Evolutionary conservation across 2,888 invertebrate genomes (phyloP).

Genomic region (Trissolcus brochymenae): DNA sequence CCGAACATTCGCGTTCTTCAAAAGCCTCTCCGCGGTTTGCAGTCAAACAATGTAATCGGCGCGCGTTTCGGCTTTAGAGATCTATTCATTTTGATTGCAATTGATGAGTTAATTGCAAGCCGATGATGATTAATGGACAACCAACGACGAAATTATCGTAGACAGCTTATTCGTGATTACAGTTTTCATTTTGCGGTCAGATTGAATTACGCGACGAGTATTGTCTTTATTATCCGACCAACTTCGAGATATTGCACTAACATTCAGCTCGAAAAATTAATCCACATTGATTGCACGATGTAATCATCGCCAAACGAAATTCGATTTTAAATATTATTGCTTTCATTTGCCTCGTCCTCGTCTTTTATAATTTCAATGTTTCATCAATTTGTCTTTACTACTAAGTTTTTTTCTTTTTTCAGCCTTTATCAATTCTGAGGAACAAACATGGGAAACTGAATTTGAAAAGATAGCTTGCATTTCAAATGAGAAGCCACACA

Average conservation of each 20-base stretch:
- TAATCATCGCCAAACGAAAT: not conserved
- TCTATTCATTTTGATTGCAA: conserved; percentile 7
- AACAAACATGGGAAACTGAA: too few species aligned
- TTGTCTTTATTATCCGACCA: conserved; percentile 9
- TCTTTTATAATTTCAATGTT: too few species aligned
- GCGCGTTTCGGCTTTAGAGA: conserved; percentile 13
- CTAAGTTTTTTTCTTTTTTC: too few species aligned
- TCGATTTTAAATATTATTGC: not conserved
- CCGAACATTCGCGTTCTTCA: not conserved
- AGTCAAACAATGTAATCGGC: not conserved
- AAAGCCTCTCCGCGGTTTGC: conserved; percentile 1
- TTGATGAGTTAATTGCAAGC: conserved; percentile 18
- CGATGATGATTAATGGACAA: conserved; percentile 14
- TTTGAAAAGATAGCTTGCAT: too few species aligned
- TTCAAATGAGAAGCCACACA: too few species aligned
- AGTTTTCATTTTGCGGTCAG: conserved; percentile 6
- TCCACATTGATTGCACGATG: not conserved
- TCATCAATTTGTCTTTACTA: too few species aligned
- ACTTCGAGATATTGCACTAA: not conserved
- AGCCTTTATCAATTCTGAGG: too few species aligned
- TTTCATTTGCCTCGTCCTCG: not conserved
- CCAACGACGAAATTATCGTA: conserved; percentile 13
- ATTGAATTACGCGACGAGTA: not conserved
- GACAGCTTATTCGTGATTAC: conserved; percentile 12
- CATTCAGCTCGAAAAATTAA: conserved; percentile 1